Conservation (phyloP, 2,113 vertebrate species). For the Thunnus thynnus region DNA sequence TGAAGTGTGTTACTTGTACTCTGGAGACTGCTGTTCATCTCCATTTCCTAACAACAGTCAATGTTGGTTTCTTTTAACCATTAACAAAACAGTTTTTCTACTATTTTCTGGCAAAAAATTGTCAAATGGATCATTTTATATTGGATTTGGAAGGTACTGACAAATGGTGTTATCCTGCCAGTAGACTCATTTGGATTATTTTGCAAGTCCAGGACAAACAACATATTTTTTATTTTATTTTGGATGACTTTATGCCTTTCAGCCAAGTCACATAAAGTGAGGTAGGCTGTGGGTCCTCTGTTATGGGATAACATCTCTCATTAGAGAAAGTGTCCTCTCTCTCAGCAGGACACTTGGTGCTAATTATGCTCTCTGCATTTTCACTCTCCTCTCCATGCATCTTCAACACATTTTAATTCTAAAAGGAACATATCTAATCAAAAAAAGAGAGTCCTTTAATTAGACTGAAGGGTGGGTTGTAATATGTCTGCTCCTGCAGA, state of each 20-base stretch:
- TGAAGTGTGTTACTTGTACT: no score
- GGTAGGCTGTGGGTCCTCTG: background rate
- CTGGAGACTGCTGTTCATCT: no score
- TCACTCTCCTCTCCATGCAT: slow-evolving; percentile 6
- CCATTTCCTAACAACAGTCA: no score
- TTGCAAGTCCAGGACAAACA: background rate
- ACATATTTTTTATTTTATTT: background rate
- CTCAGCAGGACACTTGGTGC: background rate
- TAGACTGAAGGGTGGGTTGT: slow-evolving; percentile 34
- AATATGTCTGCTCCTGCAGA: slow-evolving; percentile 23
- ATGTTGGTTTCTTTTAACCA: no score
- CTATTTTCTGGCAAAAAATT: no score
- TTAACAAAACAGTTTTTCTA: no score
- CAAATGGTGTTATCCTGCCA: background rate
- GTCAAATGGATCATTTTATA: background rate
- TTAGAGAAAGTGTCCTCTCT: slow-evolving; percentile 1
- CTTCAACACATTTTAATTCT: slow-evolving; percentile 18
- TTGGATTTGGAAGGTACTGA: background rate
- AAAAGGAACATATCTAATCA: slow-evolving; percentile 53
- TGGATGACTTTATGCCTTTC: background rate
- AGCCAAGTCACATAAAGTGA: background rate
- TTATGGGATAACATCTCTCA: slow-evolving; percentile 31
- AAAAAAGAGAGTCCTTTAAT: slow-evolving; percentile 44
- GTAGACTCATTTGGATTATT: background rate
- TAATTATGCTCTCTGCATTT: slow-evolving; percentile 24